These are phyloP conservation scores for Eledone cirrhosa DNA, from an alignment of 2,888 invertebrate genomes.

Conservation along the genomic window DNA sequence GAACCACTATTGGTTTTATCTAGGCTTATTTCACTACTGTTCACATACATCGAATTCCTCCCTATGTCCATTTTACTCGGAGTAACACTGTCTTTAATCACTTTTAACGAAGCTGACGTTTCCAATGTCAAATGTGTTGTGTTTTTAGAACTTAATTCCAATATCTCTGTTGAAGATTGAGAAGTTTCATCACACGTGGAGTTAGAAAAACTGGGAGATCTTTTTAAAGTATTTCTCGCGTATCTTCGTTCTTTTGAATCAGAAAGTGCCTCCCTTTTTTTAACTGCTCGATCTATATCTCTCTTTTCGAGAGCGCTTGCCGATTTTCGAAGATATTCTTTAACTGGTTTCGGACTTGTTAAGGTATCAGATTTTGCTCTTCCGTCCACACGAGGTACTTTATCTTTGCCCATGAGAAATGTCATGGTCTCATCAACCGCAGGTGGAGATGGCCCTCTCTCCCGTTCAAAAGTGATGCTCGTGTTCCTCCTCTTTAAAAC, in stretches of 20 bases:
- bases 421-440: not conserved
- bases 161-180: too few relatives aligned
- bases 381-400: not conserved
- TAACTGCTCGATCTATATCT: slow-evolving; percentile 24
- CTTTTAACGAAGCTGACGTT: too few relatives aligned
- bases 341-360: not conserved
- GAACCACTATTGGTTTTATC: too few relatives aligned
- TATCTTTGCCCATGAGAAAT: not conserved
- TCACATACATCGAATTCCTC: too few relatives aligned
- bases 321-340: slow-evolving; percentile 17
- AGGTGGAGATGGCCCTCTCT: slow-evolving; percentile 57
- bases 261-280: not conserved
- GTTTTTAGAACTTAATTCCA: too few relatives aligned
- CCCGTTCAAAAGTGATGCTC: slow-evolving; percentile 49
- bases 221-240: too few relatives aligned
- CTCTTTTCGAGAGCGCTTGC: slow-evolving; percentile 23
- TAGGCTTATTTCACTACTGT: too few relatives aligned
- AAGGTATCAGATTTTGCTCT: not conserved
- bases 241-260: not conserved
- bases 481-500: slow-evolving; percentile 42
- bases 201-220: too few relatives aligned
- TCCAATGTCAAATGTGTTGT: too few relatives aligned
- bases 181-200: too few relatives aligned
- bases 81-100: too few relatives aligned
- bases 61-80: too few relatives aligned